Conservation (phyloP, 2,113 vertebrate species). For the Sarotherodon lohbergeri region DNA sequence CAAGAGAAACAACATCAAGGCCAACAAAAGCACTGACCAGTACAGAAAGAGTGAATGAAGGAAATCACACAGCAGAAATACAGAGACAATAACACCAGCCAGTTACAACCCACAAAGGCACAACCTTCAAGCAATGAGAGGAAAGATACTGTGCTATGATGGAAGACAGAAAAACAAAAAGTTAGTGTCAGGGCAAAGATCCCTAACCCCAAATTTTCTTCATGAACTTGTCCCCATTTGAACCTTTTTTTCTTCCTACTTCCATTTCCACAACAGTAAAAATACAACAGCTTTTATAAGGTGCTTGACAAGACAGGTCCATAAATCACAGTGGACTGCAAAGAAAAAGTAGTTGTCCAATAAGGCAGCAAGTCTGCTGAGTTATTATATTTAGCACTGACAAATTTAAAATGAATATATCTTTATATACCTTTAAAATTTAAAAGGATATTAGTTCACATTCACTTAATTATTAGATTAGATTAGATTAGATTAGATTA, state of each 20-base stretch:
- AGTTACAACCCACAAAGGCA: constrained; percentile 20
- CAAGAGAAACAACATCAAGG: constrained; percentile 7
- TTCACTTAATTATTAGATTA: background rate
- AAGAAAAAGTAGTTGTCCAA: background rate
- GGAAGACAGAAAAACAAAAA: background rate
- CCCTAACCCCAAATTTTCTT: background rate
- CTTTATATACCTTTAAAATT: background rate
- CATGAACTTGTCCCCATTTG: background rate
- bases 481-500: background rate
- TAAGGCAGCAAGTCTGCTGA: background rate
- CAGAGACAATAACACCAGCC: constrained; percentile 18
- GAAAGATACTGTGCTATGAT: background rate
- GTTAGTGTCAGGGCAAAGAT: background rate
- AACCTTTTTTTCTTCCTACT: background rate
- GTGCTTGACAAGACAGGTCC: background rate
- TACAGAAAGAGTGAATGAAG: constrained; percentile 13
- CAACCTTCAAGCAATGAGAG: constrained; percentile 30
- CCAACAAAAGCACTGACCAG: constrained; percentile 9
- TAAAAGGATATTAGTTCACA: background rate
- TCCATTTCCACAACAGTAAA: background rate
- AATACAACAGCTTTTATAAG: background rate
- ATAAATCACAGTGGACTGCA: background rate
- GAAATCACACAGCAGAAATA: constrained; percentile 29
- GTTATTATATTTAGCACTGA: background rate
- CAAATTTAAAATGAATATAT: background rate